These are phyloP conservation scores for Ranitomeya imitator DNA, from an alignment of 2,113 vertebrate species.

Conservation along the genomic window DNA sequence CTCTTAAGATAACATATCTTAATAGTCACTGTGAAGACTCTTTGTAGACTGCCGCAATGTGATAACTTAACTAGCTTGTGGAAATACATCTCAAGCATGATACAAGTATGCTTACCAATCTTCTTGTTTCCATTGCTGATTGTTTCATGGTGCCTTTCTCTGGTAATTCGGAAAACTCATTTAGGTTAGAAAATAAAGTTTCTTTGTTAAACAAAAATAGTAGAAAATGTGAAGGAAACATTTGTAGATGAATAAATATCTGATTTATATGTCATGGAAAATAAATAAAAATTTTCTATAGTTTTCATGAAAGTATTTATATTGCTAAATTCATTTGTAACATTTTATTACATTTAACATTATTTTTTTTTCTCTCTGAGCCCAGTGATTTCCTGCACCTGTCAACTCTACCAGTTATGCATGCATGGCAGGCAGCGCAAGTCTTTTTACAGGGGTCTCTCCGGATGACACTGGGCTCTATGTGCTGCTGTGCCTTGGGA, in stretches of 20 bases:
- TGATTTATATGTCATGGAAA: background rate
- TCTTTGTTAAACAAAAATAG: background rate
- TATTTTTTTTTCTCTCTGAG: background rate
- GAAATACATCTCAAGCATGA: conserved; percentile 51
- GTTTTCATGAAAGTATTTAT: background rate
- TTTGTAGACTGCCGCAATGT: conserved; percentile 27
- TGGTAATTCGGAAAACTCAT: conserved; percentile 4
- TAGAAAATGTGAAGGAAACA: background rate
- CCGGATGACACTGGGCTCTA: no score
- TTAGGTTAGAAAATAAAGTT: background rate
- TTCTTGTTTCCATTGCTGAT: conserved; percentile 39
- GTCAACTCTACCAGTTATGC: no score
- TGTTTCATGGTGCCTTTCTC: conserved; percentile 19
- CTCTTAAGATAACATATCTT: conserved; percentile 58
- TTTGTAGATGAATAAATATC: background rate
- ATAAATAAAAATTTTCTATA: background rate
- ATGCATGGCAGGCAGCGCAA: no score
- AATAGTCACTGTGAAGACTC: conserved; percentile 53
- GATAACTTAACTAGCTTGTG: conserved; percentile 43
- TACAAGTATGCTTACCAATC: conserved; percentile 48
- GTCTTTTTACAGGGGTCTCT: no score
- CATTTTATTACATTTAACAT: background rate
- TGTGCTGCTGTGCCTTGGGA: no score
- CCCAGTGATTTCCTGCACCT: no score
- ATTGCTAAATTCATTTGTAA: background rate